These are phyloP conservation scores for Brachymystax lenok DNA, from an alignment of 2,797 vertebrate species.

Conservation along the genomic window DNA sequence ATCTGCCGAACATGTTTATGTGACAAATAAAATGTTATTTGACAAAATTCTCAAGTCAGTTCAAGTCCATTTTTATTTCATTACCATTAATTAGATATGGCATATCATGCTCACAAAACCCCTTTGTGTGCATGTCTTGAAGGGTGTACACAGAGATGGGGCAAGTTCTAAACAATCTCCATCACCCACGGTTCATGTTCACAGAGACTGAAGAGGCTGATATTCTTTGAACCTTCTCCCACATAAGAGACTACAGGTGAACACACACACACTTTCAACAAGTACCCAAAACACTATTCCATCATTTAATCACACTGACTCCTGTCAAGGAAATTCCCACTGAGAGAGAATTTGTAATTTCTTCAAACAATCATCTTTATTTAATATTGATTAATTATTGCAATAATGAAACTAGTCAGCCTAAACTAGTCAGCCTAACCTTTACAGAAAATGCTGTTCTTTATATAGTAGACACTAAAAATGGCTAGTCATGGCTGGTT, in stretches of 20 bases:
- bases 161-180: conserved; percentile 84
- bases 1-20: no score
- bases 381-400: no score
- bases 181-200: conserved; percentile 82
- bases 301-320: no score
- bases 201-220: conserved; percentile 81
- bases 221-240: conserved; percentile 84
- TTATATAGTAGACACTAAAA: no score
- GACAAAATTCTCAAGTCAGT: conserved; percentile 86
- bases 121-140: conserved; percentile 11
- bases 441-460: no score
- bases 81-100: background rate
- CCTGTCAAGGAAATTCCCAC: no score
- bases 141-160: conserved; percentile 89
- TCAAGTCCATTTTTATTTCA: rapidly evolving
- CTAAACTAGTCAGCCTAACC: no score
- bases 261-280: background rate
- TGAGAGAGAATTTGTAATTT: no score
- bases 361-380: no score
- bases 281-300: background rate
- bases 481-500: no score
- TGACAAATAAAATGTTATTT: conserved; percentile 54
- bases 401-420: no score
- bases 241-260: conserved; percentile 91
- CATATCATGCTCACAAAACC: background rate